phyloP scores from a whole-genome alignment of 1,140 invertebrate species.

The Macrobrachium rosenbergii region DNA sequence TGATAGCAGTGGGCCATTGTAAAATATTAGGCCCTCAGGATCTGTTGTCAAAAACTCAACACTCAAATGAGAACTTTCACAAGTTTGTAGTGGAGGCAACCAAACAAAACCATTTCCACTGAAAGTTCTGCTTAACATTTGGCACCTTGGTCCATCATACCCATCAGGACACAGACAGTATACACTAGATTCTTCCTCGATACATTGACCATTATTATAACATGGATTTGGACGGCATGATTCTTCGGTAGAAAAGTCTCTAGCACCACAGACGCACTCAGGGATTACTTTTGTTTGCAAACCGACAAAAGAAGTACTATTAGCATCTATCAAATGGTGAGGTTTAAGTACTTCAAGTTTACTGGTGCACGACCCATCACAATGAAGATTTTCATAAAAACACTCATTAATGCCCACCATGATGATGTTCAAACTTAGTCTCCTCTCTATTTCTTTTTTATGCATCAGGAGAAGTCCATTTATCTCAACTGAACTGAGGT shows the following conservation, averaged over 20 bases:
- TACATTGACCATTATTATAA: conserved; percentile 94
- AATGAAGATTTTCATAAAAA: conserved; percentile 93
- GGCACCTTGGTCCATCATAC: conserved; percentile 94
- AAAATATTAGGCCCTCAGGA: conserved; percentile 91
- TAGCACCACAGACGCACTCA: conserved; percentile 90
- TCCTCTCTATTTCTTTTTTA: conserved; percentile 83
- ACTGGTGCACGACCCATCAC: conserved; percentile 96
- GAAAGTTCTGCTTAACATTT: conserved; percentile 95
- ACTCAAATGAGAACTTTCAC: conserved; percentile 93
- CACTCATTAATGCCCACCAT: conserved; percentile 99
- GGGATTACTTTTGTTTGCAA: conserved; percentile 86
- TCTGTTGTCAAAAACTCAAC: conserved; percentile 95
- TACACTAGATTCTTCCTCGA: conserved; percentile 78
- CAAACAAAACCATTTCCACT: conserved; percentile 94
- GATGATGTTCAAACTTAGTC: conserved; percentile 94
- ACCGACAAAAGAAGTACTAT: conserved; percentile 94
- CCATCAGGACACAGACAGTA: conserved; percentile 92
- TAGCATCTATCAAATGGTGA: conserved; percentile 96
- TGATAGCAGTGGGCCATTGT: conserved; percentile 97
- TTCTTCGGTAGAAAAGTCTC: conserved; percentile 90
- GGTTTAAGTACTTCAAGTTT: conserved; percentile 87
- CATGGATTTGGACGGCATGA: conserved; percentile 91
- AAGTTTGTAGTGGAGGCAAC: conserved; percentile 96
- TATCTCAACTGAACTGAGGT: conserved; percentile 92
- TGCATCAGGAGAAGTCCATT: conserved; percentile 96